phyloP scores from a whole-genome alignment of 2,113 vertebrate genomes.

The Pomatorhinus ruficollis region DNA sequence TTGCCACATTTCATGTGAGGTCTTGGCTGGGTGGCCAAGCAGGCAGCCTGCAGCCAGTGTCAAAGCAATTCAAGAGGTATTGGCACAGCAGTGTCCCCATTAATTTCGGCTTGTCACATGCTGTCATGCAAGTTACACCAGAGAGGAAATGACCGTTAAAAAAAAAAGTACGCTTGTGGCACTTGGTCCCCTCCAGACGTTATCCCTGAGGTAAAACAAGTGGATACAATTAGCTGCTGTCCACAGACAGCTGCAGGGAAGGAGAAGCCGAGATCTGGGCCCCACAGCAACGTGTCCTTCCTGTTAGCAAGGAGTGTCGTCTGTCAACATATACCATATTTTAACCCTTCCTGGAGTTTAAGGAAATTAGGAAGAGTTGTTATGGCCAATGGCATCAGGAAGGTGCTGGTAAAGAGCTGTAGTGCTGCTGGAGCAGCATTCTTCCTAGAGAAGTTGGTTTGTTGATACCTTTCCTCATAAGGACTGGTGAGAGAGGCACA shows the following conservation, averaged over 20 bases:
- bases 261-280: constrained; percentile 65
- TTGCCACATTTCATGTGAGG: constrained; percentile 98
- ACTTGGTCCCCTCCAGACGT: constrained; percentile 78
- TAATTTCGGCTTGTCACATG: constrained; percentile 86
- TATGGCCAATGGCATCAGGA: background rate
- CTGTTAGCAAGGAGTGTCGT: constrained; percentile 71
- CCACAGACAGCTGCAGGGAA: constrained; percentile 82
- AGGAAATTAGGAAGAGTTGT: constrained; percentile 24
- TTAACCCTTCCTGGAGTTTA: constrained; percentile 64
- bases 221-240: constrained; percentile 80
- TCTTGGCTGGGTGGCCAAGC: constrained; percentile 89
- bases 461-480: background rate
- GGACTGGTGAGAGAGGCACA: background rate
- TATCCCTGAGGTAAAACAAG: constrained; percentile 80
- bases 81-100: constrained; percentile 83
- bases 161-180: constrained; percentile 75
- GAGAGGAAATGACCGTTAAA: constrained; percentile 87
- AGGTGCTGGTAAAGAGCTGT: constrained; percentile 23
- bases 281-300: constrained; percentile 73
- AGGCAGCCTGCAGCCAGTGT: constrained; percentile 84
- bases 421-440: background rate
- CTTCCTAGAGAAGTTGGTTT: background rate
- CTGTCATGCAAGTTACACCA: constrained; percentile 87
- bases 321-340: constrained; percentile 86
- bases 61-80: constrained; percentile 80